Percentiles rank a stretch among this genome's conserved stretches.
Evolutionary conservation across 2,797 vertebrate genomes (phyloP).

Genomic region (Girardinus metallicus): DNA sequence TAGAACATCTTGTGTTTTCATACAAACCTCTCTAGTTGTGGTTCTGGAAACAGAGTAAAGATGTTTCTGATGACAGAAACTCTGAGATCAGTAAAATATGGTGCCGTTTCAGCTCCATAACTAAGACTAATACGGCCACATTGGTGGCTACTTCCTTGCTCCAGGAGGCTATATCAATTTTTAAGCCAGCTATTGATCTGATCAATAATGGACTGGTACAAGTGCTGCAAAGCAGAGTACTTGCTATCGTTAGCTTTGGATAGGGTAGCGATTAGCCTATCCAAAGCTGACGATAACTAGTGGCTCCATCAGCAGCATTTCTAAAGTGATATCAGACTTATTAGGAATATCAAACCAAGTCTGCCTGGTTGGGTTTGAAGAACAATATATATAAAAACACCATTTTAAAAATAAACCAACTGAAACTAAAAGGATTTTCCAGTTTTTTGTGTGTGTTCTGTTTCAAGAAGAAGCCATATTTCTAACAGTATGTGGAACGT

Average conservation of each 20-base stretch:
- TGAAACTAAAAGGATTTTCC: not conserved
- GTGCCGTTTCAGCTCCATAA: no score
- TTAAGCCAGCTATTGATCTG: no score
- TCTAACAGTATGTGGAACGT: not conserved
- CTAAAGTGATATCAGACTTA: not conserved
- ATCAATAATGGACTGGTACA: no score
- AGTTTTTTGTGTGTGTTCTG: not conserved
- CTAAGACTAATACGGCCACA: no score
- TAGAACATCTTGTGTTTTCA: not conserved
- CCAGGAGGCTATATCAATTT: no score
- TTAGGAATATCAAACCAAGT: no score
- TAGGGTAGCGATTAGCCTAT: not conserved
- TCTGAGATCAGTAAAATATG: not conserved
- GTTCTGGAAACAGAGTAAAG: not conserved
- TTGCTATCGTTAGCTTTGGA: not conserved
- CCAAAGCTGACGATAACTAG: no score
- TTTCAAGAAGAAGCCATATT: not conserved
- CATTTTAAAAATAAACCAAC: not conserved
- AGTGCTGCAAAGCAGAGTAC: not conserved
- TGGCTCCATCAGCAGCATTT: not conserved
- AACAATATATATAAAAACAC: not conserved
- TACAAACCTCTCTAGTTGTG: not conserved
- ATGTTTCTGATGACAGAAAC: not conserved
- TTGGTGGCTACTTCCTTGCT: no score
- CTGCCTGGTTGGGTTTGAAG: not conserved